Conservation (phyloP, 2,113 vertebrate species). For the Genyomyrus donnyi region DNA sequence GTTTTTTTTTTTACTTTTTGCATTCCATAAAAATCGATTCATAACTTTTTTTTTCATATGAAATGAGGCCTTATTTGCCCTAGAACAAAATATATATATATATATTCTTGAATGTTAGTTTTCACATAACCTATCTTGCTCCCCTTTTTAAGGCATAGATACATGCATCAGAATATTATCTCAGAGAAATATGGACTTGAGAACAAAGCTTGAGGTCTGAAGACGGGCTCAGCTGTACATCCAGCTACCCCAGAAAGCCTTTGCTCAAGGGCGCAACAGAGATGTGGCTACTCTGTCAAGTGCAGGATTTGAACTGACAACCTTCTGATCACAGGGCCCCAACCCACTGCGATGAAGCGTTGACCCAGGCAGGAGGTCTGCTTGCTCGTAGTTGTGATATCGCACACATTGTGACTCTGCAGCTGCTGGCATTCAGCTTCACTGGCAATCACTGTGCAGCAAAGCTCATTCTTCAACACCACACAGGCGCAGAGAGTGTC, state of each 20-base stretch:
- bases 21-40: background rate
- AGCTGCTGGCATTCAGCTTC: background rate
- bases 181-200: background rate
- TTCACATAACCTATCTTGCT: background rate
- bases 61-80: background rate
- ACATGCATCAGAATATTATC: background rate
- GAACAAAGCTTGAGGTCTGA: background rate
- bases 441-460: background rate
- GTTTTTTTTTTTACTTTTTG: background rate
- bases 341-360: background rate
- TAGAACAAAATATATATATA: background rate
- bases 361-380: background rate
- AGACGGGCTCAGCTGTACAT: background rate
- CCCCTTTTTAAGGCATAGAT: background rate
- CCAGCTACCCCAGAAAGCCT: background rate
- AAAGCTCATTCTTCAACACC: background rate
- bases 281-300: background rate
- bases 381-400: background rate
- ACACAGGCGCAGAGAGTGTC: background rate
- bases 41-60: background rate
- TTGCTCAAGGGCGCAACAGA: background rate
- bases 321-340: background rate
- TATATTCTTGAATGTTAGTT: background rate
- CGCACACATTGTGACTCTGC: background rate
- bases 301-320: background rate